A percentile compares a stretch with the other conserved stretches of the same genome.
Conservation (phyloP, 2,888 invertebrate species). For the Drosophila percnosoma region DNA sequence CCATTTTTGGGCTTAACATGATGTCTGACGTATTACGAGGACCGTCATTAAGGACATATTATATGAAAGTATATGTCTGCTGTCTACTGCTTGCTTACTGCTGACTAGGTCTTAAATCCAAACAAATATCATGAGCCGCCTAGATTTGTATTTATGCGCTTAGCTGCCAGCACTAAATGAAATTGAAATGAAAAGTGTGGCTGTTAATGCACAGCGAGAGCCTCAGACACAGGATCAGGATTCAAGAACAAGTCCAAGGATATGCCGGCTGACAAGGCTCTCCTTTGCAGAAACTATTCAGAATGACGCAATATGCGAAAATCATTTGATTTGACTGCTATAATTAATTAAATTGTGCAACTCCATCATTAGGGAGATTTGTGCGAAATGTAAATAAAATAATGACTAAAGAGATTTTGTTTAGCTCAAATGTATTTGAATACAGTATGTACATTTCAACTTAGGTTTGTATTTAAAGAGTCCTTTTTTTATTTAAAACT, state of each 20-base stretch:
- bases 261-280: not conserved
- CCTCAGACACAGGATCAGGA: slow-evolving; percentile 5
- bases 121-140: slow-evolving; percentile 4
- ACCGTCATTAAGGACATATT: slow-evolving; percentile 27
- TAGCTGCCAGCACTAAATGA: slow-evolving; percentile 21
- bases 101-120: not conserved
- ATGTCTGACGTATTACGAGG: slow-evolving; percentile 33
- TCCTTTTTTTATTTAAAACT: not conserved
- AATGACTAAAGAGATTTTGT: not conserved
- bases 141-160: slow-evolving; percentile 41
- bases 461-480: not conserved
- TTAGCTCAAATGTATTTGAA: not conserved
- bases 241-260: slow-evolving; percentile 15
- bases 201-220: slow-evolving; percentile 28
- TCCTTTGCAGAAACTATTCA: slow-evolving; percentile 9
- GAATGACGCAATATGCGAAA: slow-evolving; percentile 29
- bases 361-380: slow-evolving; percentile 1
- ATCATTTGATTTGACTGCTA: slow-evolving; percentile 12
- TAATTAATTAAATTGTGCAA: slow-evolving; percentile 20
- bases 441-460: not conserved
- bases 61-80: slow-evolving; percentile 22
- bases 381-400: not conserved
- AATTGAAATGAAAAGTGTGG: slow-evolving; percentile 45
- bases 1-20: slow-evolving; percentile 48
- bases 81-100: not conserved